Evolutionary conservation across 2,888 invertebrate genomes (phyloP).

Genomic region (Herminia tarsipennalis): DNA sequence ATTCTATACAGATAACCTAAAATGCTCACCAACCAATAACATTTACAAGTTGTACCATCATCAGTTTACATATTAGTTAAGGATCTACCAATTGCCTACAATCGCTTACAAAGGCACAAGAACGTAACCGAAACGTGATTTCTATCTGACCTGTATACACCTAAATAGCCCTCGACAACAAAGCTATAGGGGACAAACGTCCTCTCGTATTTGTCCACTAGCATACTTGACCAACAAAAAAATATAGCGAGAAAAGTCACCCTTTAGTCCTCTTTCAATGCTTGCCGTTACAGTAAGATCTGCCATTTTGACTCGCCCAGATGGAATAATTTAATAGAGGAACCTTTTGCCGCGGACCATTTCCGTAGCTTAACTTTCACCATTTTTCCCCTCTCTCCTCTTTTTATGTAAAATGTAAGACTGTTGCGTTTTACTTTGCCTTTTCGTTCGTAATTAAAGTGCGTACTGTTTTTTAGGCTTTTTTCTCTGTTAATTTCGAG

Average conservation of each 20-base stretch:
- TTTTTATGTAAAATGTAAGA: conserved; percentile 20
- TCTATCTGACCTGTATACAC: neutral
- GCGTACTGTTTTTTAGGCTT: neutral
- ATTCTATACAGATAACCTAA: too few species aligned
- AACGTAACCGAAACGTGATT: too few species aligned
- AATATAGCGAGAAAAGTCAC: conserved; percentile 40
- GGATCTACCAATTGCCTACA: too few species aligned
- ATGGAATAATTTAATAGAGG: conserved; percentile 81
- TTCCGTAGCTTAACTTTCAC: conserved; percentile 53
- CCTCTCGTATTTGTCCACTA: conserved; percentile 6
- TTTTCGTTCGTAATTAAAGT: conserved; percentile 23
- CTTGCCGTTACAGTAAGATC: conserved; percentile 71
- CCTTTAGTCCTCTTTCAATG: conserved; percentile 60
- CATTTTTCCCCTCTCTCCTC: conserved; percentile 31
- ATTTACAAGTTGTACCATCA: too few species aligned
- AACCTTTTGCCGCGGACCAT: conserved; percentile 61
- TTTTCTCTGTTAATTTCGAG: neutral
- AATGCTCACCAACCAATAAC: too few species aligned
- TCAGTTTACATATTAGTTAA: too few species aligned
- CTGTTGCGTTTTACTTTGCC: conserved; percentile 12
- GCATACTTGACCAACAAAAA: conserved; percentile 38
- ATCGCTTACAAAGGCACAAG: too few species aligned
- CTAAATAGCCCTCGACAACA: neutral
- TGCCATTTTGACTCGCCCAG: conserved; percentile 70
- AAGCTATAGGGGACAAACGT: conserved; percentile 7